A percentile compares a stretch with the other conserved stretches of the same genome.
phyloP scores from a whole-genome alignment of 2,888 invertebrate species.

The Pimpla rufipes region DNA sequence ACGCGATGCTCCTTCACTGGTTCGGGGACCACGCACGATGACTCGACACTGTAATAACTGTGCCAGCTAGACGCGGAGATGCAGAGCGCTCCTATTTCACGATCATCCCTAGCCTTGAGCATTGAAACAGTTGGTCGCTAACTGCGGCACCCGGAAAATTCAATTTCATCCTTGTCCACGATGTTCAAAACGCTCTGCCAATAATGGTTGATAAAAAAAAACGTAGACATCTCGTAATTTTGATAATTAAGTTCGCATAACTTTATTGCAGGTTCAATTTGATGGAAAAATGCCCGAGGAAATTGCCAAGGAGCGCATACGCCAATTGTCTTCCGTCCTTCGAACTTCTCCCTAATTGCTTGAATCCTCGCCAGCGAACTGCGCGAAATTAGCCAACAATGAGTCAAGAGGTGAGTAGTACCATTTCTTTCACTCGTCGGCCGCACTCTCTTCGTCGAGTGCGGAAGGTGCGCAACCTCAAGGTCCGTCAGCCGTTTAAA shows the following conservation, averaged over 20 bases:
- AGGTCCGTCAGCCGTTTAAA: constrained; percentile 27
- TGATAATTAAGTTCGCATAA: no score
- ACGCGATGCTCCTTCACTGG: constrained; percentile 16
- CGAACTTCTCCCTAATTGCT: constrained; percentile 14
- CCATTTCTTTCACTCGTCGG: constrained; percentile 31
- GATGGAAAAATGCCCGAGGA: constrained; percentile 4
- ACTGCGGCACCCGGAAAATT: constrained; percentile 71
- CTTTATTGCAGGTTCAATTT: no score
- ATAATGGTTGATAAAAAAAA: no score
- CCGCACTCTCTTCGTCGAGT: constrained; percentile 4
- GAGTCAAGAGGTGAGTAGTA: constrained; percentile 45
- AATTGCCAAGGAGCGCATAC: constrained; percentile 8
- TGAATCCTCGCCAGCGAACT: constrained; percentile 42
- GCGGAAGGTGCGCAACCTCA: constrained; percentile 23
- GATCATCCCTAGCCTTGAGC: constrained; percentile 76
- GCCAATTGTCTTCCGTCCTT: constrained; percentile 15
- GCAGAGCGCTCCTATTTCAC: constrained; percentile 81
- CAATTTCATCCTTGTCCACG: constrained; percentile 55
- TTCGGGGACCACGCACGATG: constrained; percentile 39
- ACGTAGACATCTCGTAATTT: no score
- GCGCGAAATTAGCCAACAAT: constrained; percentile 11
- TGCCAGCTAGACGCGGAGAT: constrained; percentile 75
- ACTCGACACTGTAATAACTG: constrained; percentile 73
- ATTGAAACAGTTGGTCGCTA: constrained; percentile 4
- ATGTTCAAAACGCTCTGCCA: background rate